Percentiles rank a stretch among this genome's conserved stretches.
Conservation (phyloP, 92 coral and sea anemone species). For the Pocillopora grandis region DNA sequence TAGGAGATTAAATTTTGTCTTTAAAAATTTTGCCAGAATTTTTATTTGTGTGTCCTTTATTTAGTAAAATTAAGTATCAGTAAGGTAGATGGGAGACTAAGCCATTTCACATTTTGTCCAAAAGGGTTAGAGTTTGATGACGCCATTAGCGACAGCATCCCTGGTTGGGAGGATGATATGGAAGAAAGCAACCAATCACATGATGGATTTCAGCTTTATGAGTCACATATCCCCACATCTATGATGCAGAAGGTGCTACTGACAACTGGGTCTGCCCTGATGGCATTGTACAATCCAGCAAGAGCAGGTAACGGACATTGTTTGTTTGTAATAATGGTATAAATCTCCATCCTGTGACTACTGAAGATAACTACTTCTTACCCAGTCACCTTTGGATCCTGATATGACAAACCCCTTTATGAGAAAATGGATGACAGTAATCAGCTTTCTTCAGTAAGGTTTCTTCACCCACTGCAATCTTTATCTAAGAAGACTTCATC, state of each 20-base stretch:
- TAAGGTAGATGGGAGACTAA: not conserved
- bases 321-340: too few species aligned
- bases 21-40: not conserved
- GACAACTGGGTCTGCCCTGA: slow-evolving; percentile 84
- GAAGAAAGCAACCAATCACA: slow-evolving; percentile 7
- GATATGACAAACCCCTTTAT: too few species aligned
- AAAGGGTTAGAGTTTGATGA: slow-evolving; percentile 28
- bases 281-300: slow-evolving; percentile 85
- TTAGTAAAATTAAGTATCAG: not conserved
- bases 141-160: not conserved
- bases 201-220: slow-evolving; percentile 60
- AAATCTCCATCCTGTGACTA: too few species aligned
- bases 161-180: not conserved
- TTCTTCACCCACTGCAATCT: too few species aligned
- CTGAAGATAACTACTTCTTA: too few species aligned
- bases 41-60: not conserved
- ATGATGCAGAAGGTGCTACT: slow-evolving; percentile 72
- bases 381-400: too few species aligned
- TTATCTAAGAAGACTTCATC: too few species aligned
- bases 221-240: slow-evolving; percentile 80
- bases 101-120: not conserved
- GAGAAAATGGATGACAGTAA: too few species aligned
- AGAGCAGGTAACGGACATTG: slow-evolving; percentile 63
- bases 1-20: too few species aligned
- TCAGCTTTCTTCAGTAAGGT: too few species aligned